Percentiles rank a stretch among this genome's conserved stretches.
Conservation (phyloP, 2,888 invertebrate genomes). For the Camptogramma bilineatum region DNA sequence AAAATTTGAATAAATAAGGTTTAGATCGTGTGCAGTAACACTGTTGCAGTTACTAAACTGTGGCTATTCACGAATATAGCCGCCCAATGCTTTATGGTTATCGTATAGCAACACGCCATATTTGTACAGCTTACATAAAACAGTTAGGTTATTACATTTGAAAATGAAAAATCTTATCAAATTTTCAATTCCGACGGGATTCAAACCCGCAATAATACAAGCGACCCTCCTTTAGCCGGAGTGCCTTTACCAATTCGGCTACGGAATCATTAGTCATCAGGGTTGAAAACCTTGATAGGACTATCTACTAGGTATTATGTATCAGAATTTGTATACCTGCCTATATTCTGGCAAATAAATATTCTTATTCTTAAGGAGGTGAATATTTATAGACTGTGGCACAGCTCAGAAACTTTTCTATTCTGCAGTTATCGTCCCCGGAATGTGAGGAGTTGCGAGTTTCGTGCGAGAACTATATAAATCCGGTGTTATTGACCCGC, state of each 20-base stretch:
- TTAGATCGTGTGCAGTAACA: background rate
- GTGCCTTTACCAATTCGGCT: too few species aligned
- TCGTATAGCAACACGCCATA: slow-evolving; percentile 26
- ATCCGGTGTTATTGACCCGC: slow-evolving; percentile 35
- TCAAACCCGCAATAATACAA: too few species aligned
- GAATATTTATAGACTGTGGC: slow-evolving; percentile 11
- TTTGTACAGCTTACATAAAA: background rate
- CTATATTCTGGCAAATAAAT: too few species aligned
- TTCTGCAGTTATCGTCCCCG: slow-evolving; percentile 31
- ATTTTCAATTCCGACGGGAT: too few species aligned
- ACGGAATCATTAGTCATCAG: too few species aligned
- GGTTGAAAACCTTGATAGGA: background rate
- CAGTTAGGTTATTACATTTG: background rate
- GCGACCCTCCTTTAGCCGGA: too few species aligned
- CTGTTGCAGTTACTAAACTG: slow-evolving; percentile 15
- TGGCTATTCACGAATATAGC: slow-evolving; percentile 19
- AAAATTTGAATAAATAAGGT: slow-evolving; percentile 1
- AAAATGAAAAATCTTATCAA: too few species aligned
- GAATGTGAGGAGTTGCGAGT: slow-evolving; percentile 29
- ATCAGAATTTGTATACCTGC: too few species aligned
- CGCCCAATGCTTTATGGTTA: slow-evolving; percentile 31
- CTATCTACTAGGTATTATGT: too few species aligned
- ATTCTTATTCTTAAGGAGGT: too few species aligned
- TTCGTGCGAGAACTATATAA: slow-evolving; percentile 34
- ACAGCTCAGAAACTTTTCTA: slow-evolving; percentile 24